phyloP scores from a whole-genome alignment of 2,113 vertebrate species.

The Apodemus speciosus region DNA sequence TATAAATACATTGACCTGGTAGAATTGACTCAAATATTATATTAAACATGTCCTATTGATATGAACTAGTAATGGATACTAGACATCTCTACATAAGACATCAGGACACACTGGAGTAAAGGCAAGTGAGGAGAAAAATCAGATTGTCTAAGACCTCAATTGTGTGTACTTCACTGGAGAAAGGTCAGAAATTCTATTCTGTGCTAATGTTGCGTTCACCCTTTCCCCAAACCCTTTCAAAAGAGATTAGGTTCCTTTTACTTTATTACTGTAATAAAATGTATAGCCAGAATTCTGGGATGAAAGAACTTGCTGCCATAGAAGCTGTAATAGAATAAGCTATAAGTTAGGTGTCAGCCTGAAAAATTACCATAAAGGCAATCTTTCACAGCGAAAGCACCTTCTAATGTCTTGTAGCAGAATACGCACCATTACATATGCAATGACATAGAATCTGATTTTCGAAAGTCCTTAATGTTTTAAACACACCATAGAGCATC shows the following conservation, averaged over 20 bases:
- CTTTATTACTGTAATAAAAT: conserved; percentile 76
- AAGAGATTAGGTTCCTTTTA: conserved; percentile 73
- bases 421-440: conserved; percentile 35
- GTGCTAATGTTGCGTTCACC: conserved; percentile 45
- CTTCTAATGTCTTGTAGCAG: conserved; percentile 63
- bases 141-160: neutral
- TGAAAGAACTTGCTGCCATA: conserved; percentile 44
- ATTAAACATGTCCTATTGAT: conserved; percentile 23
- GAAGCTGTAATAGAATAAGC: conserved; percentile 65
- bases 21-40: conserved; percentile 32
- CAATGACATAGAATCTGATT: neutral
- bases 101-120: conserved; percentile 28
- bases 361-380: conserved; percentile 62
- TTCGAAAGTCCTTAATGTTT: conserved; percentile 16
- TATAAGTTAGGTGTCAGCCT: conserved; percentile 64
- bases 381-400: conserved; percentile 62
- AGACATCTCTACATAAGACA: conserved; percentile 25
- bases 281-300: conserved; percentile 57
- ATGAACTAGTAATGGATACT: conserved; percentile 32
- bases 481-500: neutral
- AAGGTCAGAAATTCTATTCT: conserved; percentile 51
- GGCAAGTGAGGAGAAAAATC: conserved; percentile 17
- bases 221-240: conserved; percentile 65
- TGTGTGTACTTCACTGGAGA: conserved; percentile 41
- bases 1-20: neutral